Evolutionary conservation across 1,140 invertebrate genomes (phyloP), one percentile per base, ranked within the genome.

Genomic region (Potamilus streckersoni): DNA sequence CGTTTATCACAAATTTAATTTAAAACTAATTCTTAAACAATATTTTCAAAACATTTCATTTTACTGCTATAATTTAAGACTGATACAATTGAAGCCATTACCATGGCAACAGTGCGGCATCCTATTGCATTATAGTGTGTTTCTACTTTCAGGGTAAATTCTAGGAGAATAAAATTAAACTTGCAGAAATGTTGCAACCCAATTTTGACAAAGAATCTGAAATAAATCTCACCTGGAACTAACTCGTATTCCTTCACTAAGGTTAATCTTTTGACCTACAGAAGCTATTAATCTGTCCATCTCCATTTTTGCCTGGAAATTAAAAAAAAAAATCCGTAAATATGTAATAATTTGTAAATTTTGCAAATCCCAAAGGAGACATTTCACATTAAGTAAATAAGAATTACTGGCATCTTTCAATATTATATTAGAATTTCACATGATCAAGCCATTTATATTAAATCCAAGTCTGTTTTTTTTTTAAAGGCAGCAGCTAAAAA

Each of bases 281-380:
- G 89, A 89, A 4, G 87, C 86, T 49, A 91, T 87, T 19, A 98
- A 92, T 87, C 95, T 93, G 86, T 99, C 97, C 89, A 97, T 98
- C 88, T 99, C 97, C 69, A 95, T 92, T 90, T 98, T 98, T 19
- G 97, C 97, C 90, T 96, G 94, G 14, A 79, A 79, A 73, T 66
- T 23, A 78, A 68, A 74, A 61, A 61, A 57, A 61, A 64, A 65
- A 31, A 66, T 58, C 31, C 55, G 38, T 15, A 31, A 27, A 27
- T n/a, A 17, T 14, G n/a, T 15, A 61, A 61, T 2, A 61, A 61
- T 19, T n/a, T 23, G 17, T 4, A 61, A 6, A 0, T n/a, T 23
- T 13, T 61, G 17, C 20, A 23, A 66, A 0, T 11, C 31, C 17
- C 27, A 17, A n/a, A 12, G 4, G 5, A 17, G 64, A 27, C 5